A percentile compares a stretch with the other conserved stretches of the same genome.
phyloP scores from a whole-genome alignment of 1,140 invertebrate genomes.

The Saccostrea cuccullata region DNA sequence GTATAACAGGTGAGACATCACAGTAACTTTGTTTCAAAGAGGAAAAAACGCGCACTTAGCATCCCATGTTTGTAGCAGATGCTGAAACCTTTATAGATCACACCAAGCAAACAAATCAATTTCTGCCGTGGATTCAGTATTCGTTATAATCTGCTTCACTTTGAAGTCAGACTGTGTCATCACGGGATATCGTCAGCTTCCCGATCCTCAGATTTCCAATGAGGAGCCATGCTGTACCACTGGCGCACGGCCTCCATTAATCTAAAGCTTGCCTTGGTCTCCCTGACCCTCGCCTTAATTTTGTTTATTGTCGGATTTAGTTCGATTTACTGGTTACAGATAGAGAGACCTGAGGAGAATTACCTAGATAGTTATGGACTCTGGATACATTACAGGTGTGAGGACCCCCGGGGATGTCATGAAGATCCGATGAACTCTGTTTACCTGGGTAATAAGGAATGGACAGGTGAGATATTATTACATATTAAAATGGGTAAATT shows the following conservation, averaged over 20 bases:
- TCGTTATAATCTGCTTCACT: background rate
- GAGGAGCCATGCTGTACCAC: background rate
- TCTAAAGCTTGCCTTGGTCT: background rate
- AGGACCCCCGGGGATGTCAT: background rate
- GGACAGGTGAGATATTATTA: background rate
- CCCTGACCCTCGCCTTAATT: background rate
- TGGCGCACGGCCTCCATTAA: constrained; percentile 5
- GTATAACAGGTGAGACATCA: background rate
- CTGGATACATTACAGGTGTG: background rate
- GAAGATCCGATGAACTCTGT: constrained; percentile 3
- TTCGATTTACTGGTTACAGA: background rate
- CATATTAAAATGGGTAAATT: no score
- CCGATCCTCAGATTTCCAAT: background rate
- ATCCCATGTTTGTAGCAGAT: background rate
- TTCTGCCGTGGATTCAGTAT: background rate
- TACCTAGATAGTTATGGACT: background rate
- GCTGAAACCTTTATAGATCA: constrained; percentile 15
- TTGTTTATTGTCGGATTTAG: background rate
- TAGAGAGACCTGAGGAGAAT: background rate
- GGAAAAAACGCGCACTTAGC: background rate
- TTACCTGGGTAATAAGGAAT: background rate
- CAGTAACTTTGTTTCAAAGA: no score
- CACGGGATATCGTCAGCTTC: background rate
- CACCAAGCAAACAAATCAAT: constrained; percentile 21
- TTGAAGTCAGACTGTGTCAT: background rate